Evolutionary conservation across 2,888 invertebrate species (phyloP).

Genomic region (Nemotelus nigrinus): DNA sequence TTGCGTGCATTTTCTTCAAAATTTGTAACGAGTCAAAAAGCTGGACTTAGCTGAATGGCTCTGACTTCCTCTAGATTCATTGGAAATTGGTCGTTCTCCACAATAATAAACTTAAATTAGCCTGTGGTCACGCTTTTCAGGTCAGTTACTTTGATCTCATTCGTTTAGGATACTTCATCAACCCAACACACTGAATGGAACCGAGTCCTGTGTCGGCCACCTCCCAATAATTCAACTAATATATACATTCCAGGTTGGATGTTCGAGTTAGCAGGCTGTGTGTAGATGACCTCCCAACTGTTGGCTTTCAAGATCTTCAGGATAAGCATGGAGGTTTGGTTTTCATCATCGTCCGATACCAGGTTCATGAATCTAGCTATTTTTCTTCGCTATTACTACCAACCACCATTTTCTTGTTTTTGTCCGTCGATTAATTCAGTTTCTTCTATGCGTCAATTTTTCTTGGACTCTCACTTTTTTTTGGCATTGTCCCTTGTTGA

Average conservation of each 20-base stretch:
- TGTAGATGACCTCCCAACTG: not conserved
- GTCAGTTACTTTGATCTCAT: not conserved
- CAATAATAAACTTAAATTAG: constrained; percentile 1
- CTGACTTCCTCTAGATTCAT: not conserved
- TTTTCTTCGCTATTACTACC: not conserved
- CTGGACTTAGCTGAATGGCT: not conserved
- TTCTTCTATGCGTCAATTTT: too few relatives aligned
- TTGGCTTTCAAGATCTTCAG: not conserved
- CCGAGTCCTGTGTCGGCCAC: not conserved
- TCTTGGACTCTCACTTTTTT: too few relatives aligned
- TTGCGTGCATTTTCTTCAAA: constrained; percentile 9
- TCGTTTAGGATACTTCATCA: not conserved
- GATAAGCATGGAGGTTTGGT: not conserved
- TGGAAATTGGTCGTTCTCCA: not conserved
- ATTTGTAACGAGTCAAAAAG: too few relatives aligned
- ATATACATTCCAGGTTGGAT: not conserved
- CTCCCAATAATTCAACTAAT: too few relatives aligned
- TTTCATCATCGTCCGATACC: not conserved
- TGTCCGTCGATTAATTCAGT: too few relatives aligned
- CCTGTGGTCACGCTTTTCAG: not conserved
- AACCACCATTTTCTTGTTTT: not conserved
- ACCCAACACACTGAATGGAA: not conserved
- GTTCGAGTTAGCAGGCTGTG: not conserved
- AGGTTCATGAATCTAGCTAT: not conserved
- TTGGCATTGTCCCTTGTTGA: too few relatives aligned